A percentile compares a stretch with the other conserved stretches of the same genome.
Evolutionary conservation across 2,797 vertebrate genomes (phyloP).

Genomic region (Pangasius djambal): DNA sequence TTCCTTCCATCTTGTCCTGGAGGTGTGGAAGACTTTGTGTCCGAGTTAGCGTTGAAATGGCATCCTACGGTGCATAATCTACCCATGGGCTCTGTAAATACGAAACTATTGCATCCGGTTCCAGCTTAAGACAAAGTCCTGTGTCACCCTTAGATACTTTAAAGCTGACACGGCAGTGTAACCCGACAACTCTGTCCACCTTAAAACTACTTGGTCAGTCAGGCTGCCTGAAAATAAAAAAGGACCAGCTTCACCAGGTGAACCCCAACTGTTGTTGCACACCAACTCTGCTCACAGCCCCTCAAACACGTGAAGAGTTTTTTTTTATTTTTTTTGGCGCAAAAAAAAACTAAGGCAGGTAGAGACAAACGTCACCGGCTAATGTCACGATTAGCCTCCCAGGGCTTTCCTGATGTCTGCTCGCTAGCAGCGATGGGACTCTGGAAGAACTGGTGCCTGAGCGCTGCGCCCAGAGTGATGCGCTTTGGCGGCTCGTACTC

Average conservation of each 20-base stretch:
- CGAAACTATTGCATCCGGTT: background rate
- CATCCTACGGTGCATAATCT: background rate
- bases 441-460: slow-evolving; percentile 93
- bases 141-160: background rate
- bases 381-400: slow-evolving; percentile 96
- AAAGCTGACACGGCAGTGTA: background rate
- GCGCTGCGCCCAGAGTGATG: slow-evolving; percentile 81
- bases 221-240: slow-evolving; percentile 14
- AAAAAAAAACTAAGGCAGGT: slow-evolving; percentile 2
- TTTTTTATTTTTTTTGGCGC: background rate
- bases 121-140: slow-evolving; percentile 18
- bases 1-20: background rate
- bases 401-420: slow-evolving; percentile 75
- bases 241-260: background rate
- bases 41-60: background rate
- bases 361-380: slow-evolving; percentile 86
- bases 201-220: slow-evolving; percentile 26
- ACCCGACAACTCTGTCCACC: background rate
- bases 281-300: slow-evolving; percentile 40
- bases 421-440: slow-evolving; percentile 57
- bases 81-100: background rate
- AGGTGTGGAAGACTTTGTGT: slow-evolving; percentile 38
- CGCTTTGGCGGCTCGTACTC: slow-evolving; percentile 95
- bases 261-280: background rate
- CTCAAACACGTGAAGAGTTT: slow-evolving; percentile 12